Conservation (phyloP, 64 coral and sea anemone genomes). For the Porites lutea region DNA sequence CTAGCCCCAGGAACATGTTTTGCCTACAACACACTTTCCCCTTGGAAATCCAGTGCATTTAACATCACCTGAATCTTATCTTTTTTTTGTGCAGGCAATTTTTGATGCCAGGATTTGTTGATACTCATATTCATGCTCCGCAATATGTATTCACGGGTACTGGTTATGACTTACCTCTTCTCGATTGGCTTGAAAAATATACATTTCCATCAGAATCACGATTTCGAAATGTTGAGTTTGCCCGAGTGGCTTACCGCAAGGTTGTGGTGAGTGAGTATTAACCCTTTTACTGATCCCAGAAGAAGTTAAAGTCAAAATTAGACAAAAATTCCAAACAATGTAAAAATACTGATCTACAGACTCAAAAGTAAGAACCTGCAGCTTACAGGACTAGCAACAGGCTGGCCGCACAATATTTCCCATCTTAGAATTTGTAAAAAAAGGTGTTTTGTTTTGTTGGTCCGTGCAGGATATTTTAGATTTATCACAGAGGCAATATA, state of each 20-base stretch:
- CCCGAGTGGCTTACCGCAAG: slow-evolving; percentile 74
- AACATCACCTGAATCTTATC: not conserved
- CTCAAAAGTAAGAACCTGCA: too few relatives aligned
- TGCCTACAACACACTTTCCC: not conserved
- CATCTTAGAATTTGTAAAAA: too few relatives aligned
- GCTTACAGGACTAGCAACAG: too few relatives aligned
- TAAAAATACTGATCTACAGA: too few relatives aligned
- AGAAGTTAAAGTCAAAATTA: too few relatives aligned
- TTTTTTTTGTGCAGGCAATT: slow-evolving; percentile 54
- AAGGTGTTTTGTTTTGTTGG: too few relatives aligned
- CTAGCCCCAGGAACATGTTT: not conserved
- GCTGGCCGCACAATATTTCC: too few relatives aligned
- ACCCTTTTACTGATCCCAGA: too few relatives aligned
- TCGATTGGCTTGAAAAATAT: slow-evolving; percentile 88
- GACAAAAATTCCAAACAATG: too few relatives aligned
- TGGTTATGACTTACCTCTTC: slow-evolving; percentile 83
- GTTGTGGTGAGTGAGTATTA: slow-evolving; percentile 58
- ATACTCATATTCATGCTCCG: slow-evolving; percentile 93
- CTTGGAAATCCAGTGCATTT: too few relatives aligned
- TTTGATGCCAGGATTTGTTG: slow-evolving; percentile 89
- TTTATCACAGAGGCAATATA: too few relatives aligned
- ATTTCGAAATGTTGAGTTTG: slow-evolving; percentile 75
- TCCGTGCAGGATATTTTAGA: too few relatives aligned
- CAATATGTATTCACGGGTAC: slow-evolving; percentile 83
- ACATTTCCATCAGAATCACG: slow-evolving; percentile 86